A percentile compares a stretch with the other conserved stretches of the same genome.
These are phyloP conservation scores for Heterochromis multidens DNA, from an alignment of 2,113 vertebrate genomes.

Conservation along the genomic window DNA sequence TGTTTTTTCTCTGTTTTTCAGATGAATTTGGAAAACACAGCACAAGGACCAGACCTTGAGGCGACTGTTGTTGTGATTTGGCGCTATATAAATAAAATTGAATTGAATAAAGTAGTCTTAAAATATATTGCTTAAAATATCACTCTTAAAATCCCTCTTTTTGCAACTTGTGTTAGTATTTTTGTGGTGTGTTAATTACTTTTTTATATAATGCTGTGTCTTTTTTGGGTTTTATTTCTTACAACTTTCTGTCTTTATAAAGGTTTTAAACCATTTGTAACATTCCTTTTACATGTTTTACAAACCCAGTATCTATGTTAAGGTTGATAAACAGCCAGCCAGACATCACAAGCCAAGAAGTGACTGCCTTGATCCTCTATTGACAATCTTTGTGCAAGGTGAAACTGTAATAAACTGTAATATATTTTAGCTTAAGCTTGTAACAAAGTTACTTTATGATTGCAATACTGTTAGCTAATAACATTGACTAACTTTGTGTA, in stretches of 20 bases:
- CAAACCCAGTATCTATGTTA: not conserved
- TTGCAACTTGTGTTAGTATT: too few species aligned
- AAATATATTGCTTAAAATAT: not conserved
- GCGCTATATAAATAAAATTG: too few species aligned
- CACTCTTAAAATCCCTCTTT: too few species aligned
- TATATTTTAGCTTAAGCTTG: too few species aligned
- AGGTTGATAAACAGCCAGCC: not conserved
- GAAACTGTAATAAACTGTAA: too few species aligned
- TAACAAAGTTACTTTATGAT: too few species aligned
- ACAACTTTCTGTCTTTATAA: not conserved
- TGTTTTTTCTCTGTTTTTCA: not conserved
- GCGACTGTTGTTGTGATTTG: too few species aligned
- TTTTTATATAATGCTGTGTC: not conserved
- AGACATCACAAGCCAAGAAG: rapidly evolving
- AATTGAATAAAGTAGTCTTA: not conserved
- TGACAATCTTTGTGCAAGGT: too few species aligned
- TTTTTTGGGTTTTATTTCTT: not conserved
- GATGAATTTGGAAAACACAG: not conserved
- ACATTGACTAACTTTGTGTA: not conserved
- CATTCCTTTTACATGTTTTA: not conserved
- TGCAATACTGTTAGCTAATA: too few species aligned
- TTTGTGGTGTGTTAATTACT: not conserved
- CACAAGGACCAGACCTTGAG: not conserved
- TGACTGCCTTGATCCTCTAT: too few species aligned
- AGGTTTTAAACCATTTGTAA: not conserved